phyloP scores from a whole-genome alignment of 2,797 vertebrate genomes.

The Micropoecilia bifurca region DNA sequence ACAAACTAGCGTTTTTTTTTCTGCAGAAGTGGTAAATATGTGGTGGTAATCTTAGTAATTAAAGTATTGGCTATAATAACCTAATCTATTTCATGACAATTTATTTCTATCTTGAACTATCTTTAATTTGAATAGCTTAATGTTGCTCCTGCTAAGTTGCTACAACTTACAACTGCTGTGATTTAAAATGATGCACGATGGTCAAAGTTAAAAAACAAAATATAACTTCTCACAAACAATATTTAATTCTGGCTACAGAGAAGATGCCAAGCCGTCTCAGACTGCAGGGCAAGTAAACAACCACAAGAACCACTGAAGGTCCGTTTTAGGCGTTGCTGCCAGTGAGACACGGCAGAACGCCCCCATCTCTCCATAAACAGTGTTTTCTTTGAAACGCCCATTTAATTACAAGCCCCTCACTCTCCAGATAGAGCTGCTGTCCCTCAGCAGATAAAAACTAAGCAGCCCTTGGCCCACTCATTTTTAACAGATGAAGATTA shows the following conservation, averaged over 20 bases:
- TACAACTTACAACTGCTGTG: too few relatives aligned
- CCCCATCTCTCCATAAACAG: slow-evolving; percentile 22
- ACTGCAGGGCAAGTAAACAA: slow-evolving; percentile 11
- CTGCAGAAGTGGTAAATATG: neutral
- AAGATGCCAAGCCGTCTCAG: slow-evolving; percentile 1
- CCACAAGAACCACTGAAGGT: neutral
- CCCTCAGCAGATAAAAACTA: neutral
- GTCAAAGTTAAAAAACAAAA: neutral
- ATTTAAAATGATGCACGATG: neutral
- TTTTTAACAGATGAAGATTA: neutral
- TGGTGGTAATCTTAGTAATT: neutral
- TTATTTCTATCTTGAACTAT: neutral
- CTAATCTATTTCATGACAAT: neutral
- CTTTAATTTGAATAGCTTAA: neutral
- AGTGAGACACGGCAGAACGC: slow-evolving; percentile 10
- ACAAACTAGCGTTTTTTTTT: neutral
- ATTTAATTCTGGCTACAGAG: slow-evolving; percentile 8
- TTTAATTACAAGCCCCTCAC: slow-evolving; percentile 46
- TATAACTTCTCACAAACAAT: neutral
- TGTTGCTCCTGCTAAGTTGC: neutral
- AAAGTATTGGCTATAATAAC: too few relatives aligned
- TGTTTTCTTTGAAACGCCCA: slow-evolving; percentile 37
- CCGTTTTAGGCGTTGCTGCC: slow-evolving; percentile 15
- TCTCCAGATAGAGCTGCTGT: neutral
- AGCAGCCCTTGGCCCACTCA: neutral